Conservation (phyloP, 2,888 invertebrate genomes). For the Helicoverpa assulta region DNA sequence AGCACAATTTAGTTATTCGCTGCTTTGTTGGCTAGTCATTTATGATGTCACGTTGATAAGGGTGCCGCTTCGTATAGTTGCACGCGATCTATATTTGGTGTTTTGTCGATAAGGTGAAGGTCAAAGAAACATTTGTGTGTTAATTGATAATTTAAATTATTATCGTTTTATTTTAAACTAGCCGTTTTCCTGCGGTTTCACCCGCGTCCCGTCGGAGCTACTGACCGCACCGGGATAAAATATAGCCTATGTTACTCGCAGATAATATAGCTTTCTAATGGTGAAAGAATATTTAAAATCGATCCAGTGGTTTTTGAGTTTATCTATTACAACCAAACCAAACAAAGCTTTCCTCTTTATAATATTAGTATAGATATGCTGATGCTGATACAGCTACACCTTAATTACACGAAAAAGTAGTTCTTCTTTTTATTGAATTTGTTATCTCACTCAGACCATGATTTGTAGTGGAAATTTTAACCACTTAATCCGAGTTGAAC, state of each 20-base stretch:
- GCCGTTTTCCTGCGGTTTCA: too few relatives aligned
- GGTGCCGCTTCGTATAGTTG: constrained; percentile 60
- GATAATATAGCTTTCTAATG: too few relatives aligned
- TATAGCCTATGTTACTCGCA: too few relatives aligned
- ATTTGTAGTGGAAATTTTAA: constrained; percentile 80
- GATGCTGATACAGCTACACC: constrained; percentile 2
- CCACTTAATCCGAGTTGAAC: constrained; percentile 69
- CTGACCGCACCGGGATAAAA: too few relatives aligned
- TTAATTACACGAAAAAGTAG: constrained; percentile 15
- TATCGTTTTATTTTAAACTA: constrained; percentile 13
- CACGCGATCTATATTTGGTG: constrained; percentile 75
- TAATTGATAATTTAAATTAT: constrained; percentile 32
- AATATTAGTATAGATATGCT: too few relatives aligned
- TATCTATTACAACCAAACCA: too few relatives aligned
- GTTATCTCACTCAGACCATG: constrained; percentile 49
- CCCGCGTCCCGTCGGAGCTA: too few relatives aligned
- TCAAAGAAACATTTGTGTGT: constrained; percentile 69
- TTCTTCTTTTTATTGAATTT: constrained; percentile 32
- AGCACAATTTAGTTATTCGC: constrained; percentile 45
- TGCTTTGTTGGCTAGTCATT: constrained; percentile 30
- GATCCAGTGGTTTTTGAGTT: too few relatives aligned
- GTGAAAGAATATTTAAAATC: too few relatives aligned
- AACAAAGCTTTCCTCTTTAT: too few relatives aligned
- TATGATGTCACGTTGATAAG: constrained; percentile 72
- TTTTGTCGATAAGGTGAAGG: constrained; percentile 81